Percentiles rank a stretch among this genome's conserved stretches.
Conservation (phyloP, 2,888 invertebrate species). For the Xestobium rufovillosum region DNA sequence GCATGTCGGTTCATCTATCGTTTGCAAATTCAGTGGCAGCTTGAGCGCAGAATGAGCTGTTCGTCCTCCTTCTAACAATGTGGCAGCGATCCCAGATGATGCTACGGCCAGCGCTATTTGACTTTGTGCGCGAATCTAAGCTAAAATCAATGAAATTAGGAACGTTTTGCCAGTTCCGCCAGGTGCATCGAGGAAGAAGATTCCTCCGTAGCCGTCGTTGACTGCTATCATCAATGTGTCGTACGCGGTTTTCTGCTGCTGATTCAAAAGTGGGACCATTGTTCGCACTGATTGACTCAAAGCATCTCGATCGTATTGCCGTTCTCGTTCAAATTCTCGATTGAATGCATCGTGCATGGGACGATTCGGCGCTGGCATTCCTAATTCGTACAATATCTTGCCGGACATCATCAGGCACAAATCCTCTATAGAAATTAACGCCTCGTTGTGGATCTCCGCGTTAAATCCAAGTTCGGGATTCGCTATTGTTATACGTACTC, state of each 20-base stretch:
- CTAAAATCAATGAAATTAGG: slow-evolving; percentile 34
- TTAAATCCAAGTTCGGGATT: too few relatives aligned
- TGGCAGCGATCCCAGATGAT: slow-evolving; percentile 40
- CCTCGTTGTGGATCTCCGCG: slow-evolving; percentile 20
- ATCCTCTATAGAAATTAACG: slow-evolving; percentile 20
- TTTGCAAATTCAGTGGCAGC: slow-evolving; percentile 28
- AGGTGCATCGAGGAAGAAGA: slow-evolving; percentile 26
- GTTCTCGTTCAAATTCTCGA: slow-evolving; percentile 19
- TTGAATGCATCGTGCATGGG: slow-evolving; percentile 29
- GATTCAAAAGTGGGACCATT: slow-evolving; percentile 24
- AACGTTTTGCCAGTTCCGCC: too few relatives aligned
- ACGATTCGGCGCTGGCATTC: too few relatives aligned
- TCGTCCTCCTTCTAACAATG: slow-evolving; percentile 35
- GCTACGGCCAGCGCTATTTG: slow-evolving; percentile 37
- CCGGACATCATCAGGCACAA: slow-evolving; percentile 19
- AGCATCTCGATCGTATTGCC: slow-evolving; percentile 9
- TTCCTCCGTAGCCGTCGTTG: slow-evolving; percentile 18
- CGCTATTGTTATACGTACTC: too few relatives aligned
- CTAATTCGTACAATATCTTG: slow-evolving; percentile 25
- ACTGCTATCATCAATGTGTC: slow-evolving; percentile 27
- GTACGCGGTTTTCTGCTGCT: too few relatives aligned
- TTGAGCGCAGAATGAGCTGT: slow-evolving; percentile 38
- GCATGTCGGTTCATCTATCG: slow-evolving; percentile 27
- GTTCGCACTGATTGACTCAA: slow-evolving; percentile 18
- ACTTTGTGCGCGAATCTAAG: slow-evolving; percentile 31